phyloP scores from a whole-genome alignment of 2,888 invertebrate species.

The Idaea dimidiata region DNA sequence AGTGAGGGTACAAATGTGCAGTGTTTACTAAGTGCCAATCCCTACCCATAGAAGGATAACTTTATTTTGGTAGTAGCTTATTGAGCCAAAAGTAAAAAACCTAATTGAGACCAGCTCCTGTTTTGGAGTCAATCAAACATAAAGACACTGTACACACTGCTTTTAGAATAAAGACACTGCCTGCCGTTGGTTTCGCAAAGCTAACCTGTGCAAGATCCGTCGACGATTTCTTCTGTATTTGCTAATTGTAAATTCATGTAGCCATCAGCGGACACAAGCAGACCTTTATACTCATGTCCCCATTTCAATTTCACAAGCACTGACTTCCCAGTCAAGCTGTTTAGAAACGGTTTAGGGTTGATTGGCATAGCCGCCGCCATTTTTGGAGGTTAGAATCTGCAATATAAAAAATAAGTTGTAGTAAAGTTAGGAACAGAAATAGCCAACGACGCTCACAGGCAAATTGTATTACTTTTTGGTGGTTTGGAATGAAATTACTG shows the following conservation, averaged over 20 bases:
- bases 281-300: constrained; percentile 99
- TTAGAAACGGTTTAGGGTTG: constrained; percentile 99
- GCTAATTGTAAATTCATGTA: constrained; percentile 99
- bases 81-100: too few relatives aligned
- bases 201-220: constrained; percentile 92
- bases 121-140: too few relatives aligned
- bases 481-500: background rate
- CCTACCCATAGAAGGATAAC: too few relatives aligned
- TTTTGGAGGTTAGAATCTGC: constrained; percentile 41
- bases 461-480: background rate
- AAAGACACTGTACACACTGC: too few relatives aligned
- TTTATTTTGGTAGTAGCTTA: too few relatives aligned
- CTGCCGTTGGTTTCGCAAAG: constrained; percentile 10
- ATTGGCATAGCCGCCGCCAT: constrained; percentile 96
- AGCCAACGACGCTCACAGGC: background rate
- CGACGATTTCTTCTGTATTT: constrained; percentile 98
- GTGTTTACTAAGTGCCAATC: too few relatives aligned
- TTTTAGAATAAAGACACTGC: too few relatives aligned
- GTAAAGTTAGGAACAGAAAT: background rate
- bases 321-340: constrained; percentile 98
- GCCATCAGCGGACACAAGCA: constrained; percentile 97
- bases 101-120: too few relatives aligned
- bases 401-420: constrained; percentile 12
- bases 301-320: constrained; percentile 99
- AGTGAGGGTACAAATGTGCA: too few relatives aligned